Percentiles rank a stretch among this genome's conserved stretches.
Evolutionary conservation across 1,140 invertebrate species (phyloP).

Genomic region (Drosophila malerkotliana): DNA sequence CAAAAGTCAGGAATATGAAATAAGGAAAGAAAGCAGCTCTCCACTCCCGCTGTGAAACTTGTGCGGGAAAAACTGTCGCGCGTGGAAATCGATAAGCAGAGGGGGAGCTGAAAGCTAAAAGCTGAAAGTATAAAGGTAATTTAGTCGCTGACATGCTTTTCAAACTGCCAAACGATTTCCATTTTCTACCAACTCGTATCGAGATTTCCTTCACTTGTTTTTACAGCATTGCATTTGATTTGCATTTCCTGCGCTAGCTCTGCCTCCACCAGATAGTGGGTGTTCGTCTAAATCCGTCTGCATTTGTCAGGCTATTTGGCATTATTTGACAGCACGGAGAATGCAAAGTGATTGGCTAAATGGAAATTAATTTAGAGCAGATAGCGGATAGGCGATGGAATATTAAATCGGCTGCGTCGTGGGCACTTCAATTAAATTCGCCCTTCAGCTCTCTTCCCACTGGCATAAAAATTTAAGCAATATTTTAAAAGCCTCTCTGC

Average conservation of each 20-base stretch:
- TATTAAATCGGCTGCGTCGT: background rate
- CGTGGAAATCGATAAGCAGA: constrained; percentile 31
- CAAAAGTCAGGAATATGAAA: constrained; percentile 48
- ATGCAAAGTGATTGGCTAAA: constrained; percentile 38
- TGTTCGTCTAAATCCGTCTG: constrained; percentile 19
- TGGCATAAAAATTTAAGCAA: constrained; percentile 57
- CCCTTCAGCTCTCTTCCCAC: background rate
- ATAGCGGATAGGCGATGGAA: background rate
- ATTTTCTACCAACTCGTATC: constrained; percentile 20
- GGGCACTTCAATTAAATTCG: constrained; percentile 56
- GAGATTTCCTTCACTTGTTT: constrained; percentile 34
- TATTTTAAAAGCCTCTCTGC: constrained; percentile 72
- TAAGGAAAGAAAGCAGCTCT: constrained; percentile 17
- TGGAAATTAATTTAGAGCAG: constrained; percentile 34
- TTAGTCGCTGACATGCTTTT: constrained; percentile 79
- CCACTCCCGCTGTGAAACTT: constrained; percentile 15
- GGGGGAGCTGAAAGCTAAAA: constrained; percentile 1
- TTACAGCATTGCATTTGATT: constrained; percentile 40
- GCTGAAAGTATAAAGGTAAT: constrained; percentile 60
- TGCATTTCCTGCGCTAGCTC: constrained; percentile 22
- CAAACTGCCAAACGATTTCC: constrained; percentile 67
- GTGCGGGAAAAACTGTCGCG: constrained; percentile 41
- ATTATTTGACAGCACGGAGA: constrained; percentile 27
- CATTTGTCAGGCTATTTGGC: constrained; percentile 33
- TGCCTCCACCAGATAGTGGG: background rate